These are phyloP conservation scores for Aromia moschata DNA, from an alignment of 2,888 invertebrate genomes.

Conservation along the genomic window DNA sequence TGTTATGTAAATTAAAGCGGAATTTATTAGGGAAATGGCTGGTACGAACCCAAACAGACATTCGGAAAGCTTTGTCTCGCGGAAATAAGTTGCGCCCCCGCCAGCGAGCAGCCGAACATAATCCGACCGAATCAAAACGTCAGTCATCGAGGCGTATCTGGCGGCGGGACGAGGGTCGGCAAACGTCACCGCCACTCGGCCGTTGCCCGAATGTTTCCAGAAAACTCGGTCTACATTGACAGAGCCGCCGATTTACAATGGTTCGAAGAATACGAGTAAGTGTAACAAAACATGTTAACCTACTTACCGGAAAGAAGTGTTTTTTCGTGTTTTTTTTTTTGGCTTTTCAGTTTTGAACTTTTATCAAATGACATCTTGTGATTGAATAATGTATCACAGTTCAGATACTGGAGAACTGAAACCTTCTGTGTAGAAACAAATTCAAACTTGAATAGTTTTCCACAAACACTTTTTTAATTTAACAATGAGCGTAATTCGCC, in stretches of 20 bases:
- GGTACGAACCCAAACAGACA: constrained; percentile 8
- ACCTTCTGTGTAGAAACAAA: too few species aligned
- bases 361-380: constrained; percentile 5
- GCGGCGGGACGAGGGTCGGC: constrained; percentile 1
- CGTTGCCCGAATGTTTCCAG: constrained; percentile 1
- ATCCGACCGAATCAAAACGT: constrained; percentile 10
- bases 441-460: too few species aligned
- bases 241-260: not conserved
- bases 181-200: not conserved
- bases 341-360: too few species aligned
- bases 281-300: constrained; percentile 5
- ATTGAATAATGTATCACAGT: constrained; percentile 1
- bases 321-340: too few species aligned
- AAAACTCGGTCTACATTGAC: not conserved
- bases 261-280: constrained; percentile 2
- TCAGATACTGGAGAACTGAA: not conserved
- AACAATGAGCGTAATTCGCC: too few species aligned
- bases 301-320: too few species aligned
- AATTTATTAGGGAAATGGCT: constrained; percentile 12
- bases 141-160: constrained; percentile 11
- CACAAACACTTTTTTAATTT: too few species aligned
- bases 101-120: constrained; percentile 11
- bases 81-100: not conserved
- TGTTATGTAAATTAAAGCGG: constrained; percentile 14
- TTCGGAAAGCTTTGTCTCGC: constrained; percentile 3